Conservation (phyloP, 2,797 vertebrate genomes). For the Melanotaenia nigrans region DNA sequence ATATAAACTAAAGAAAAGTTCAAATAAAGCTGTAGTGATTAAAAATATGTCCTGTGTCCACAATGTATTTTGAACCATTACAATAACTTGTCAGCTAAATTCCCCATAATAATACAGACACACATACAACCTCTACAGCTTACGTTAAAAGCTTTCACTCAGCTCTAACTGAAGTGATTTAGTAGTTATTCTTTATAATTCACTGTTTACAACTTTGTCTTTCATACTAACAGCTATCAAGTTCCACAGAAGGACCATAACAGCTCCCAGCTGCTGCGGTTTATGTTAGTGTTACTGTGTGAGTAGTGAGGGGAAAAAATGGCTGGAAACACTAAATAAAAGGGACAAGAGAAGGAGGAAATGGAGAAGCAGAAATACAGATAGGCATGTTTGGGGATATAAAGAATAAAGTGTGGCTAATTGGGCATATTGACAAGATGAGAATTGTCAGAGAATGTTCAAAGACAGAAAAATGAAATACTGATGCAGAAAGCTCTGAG, state of each 20-base stretch:
- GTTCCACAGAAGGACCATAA: constrained; percentile 57
- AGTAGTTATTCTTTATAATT: constrained; percentile 52
- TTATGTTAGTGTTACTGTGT: constrained; percentile 58
- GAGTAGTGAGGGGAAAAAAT: constrained; percentile 17
- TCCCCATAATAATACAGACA: constrained; percentile 22
- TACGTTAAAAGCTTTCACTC: constrained; percentile 54
- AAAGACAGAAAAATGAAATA: constrained; percentile 57
- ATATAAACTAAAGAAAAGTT: constrained; percentile 12
- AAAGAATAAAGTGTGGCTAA: constrained; percentile 52
- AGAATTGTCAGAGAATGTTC: constrained; percentile 39
- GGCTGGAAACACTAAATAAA: constrained; percentile 2
- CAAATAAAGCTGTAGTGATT: neutral
- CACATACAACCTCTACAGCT: constrained; percentile 22
- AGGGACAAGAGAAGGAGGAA: neutral
- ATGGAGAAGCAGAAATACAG: constrained; percentile 40
- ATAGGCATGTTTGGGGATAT: constrained; percentile 39
- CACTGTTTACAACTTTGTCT: constrained; percentile 65
- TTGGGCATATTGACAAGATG: constrained; percentile 40
- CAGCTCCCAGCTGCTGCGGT: constrained; percentile 60
- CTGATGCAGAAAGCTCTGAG: constrained; percentile 56
- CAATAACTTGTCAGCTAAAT: constrained; percentile 31
- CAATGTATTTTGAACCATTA: constrained; percentile 18
- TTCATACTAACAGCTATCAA: constrained; percentile 59
- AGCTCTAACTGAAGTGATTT: constrained; percentile 59
- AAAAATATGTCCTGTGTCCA: constrained; percentile 9